Evolutionary conservation across 2,113 vertebrate species (phyloP), one percentile per base, ranked within the genome.

Genomic region (Hippolais icterina): DNA sequence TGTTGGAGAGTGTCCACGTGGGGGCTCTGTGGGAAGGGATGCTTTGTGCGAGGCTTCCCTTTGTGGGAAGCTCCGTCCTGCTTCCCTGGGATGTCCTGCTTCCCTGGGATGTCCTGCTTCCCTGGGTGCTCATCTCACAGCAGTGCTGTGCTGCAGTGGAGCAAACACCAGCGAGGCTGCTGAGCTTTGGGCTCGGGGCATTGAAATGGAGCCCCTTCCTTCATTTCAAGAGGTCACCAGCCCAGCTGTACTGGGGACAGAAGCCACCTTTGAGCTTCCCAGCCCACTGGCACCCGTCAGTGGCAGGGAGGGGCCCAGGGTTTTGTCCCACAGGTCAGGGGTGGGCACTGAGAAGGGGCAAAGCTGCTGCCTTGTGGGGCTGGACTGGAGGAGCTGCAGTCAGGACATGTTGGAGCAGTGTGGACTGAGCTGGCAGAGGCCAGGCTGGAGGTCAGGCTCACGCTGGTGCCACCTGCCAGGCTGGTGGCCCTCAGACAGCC

Each of bases 351-450:
- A 7, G 8, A 4, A 57, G 56, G 37, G n/a, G 2, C 39, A 15
- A 4, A 29, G 63, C 11, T 20, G 52, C 21, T 22, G 39, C 5
- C 13, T 0, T 8, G n/a, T 44, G 47, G 42, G 63, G 12, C 29
- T 56, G 0, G 1, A 28, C 53, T 1, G 9, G 20, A 18, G 42
- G 50, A 57, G 41, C 83, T 54, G 68, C 35, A 9, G 13, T 19
- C 21, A 1, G 84, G 80, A 11, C 5, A 0, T 0, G 1, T 3
- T 20, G 57, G 66, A 25, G 0, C 25, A 1, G 47, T 1, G 37
- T 7, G 76, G 76, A 0, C 5, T 37, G 49, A 25, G 20, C 64
- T 11, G 49, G 22, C 53, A 42, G 37, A 28, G 71, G 11, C 3
- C 22, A 23, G 79, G 12, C 39, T 44, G 71, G 14, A 31, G 50